A percentile compares a stretch with the other conserved stretches of the same genome.
phyloP scores from a whole-genome alignment of 2,888 invertebrate species.

The Caenorhabditis japonica region DNA sequence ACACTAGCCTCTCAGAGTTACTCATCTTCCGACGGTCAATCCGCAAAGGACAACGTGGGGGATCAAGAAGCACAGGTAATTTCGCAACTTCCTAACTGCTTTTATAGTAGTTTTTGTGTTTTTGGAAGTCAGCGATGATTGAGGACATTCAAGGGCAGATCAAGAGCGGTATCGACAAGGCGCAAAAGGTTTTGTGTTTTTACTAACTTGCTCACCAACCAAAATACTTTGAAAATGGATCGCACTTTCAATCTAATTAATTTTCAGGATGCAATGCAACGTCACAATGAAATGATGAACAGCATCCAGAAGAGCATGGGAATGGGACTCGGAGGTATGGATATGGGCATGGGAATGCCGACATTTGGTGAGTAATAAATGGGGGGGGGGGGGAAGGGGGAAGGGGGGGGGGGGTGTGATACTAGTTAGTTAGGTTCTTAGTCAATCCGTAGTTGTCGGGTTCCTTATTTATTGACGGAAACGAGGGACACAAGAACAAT shows the following conservation, averaged over 20 bases:
- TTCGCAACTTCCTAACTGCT: no score
- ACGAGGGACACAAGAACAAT: no score
- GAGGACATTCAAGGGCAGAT: conserved; percentile 7
- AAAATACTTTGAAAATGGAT: neutral
- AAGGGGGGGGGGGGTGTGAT: no score
- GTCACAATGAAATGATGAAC: conserved; percentile 43
- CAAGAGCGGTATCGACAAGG: conserved; percentile 24
- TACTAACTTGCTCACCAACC: neutral
- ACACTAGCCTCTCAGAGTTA: no score
- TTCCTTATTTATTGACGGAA: no score
- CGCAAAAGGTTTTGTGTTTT: conserved; percentile 28
- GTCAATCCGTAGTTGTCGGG: no score
- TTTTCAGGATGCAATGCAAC: conserved; percentile 37
- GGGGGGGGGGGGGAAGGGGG: no score
- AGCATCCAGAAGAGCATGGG: conserved; percentile 39
- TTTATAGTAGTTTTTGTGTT: conserved; percentile 24
- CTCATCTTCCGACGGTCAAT: conserved; percentile 14
- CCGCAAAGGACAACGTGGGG: conserved; percentile 1
- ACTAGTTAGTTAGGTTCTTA: no score
- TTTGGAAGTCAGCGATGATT: conserved; percentile 29
- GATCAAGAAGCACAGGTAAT: neutral
- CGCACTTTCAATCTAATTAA: neutral
- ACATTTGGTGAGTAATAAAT: conserved; percentile 36
- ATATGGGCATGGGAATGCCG: conserved; percentile 10
- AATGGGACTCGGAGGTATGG: conserved; percentile 26